Conservation (phyloP, 2,888 invertebrate species). For the Acleris literana region DNA sequence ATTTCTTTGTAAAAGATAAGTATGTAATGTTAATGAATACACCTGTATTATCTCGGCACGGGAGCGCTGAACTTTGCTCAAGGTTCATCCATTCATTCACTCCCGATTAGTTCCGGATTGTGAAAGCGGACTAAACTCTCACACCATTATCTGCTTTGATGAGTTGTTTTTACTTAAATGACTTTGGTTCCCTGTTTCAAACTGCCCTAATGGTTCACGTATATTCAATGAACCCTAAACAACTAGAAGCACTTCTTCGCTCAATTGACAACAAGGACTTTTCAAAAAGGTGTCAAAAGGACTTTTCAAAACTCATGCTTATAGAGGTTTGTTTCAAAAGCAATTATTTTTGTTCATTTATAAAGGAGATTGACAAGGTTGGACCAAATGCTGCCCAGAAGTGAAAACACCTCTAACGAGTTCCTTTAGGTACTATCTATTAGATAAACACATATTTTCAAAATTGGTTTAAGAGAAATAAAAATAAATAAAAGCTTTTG, state of each 20-base stretch:
- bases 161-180: slow-evolving; percentile 36
- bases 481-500: no score
- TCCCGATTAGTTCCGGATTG: slow-evolving; percentile 58
- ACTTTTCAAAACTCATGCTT: no score
- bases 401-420: no score
- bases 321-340: no score
- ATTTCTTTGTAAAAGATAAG: neutral
- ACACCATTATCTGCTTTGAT: slow-evolving; percentile 35
- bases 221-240: slow-evolving; percentile 18
- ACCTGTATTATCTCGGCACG: slow-evolving; percentile 35
- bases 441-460: no score
- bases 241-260: neutral
- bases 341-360: no score
- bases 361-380: no score
- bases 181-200: slow-evolving; percentile 24
- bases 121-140: slow-evolving; percentile 47
- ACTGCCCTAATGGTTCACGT: slow-evolving; percentile 18
- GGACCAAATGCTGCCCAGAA: no score
- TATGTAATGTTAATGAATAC: slow-evolving; percentile 9
- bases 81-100: slow-evolving; percentile 54
- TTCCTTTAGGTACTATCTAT: no score
- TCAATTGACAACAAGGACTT: neutral
- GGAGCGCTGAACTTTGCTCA: slow-evolving; percentile 63
- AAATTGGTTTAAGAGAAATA: no score
- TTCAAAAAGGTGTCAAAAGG: no score